Percentiles rank a stretch among this genome's conserved stretches.
Evolutionary conservation across 2,797 vertebrate genomes (phyloP).

Genomic region (Hypotaenidia philippensis): DNA sequence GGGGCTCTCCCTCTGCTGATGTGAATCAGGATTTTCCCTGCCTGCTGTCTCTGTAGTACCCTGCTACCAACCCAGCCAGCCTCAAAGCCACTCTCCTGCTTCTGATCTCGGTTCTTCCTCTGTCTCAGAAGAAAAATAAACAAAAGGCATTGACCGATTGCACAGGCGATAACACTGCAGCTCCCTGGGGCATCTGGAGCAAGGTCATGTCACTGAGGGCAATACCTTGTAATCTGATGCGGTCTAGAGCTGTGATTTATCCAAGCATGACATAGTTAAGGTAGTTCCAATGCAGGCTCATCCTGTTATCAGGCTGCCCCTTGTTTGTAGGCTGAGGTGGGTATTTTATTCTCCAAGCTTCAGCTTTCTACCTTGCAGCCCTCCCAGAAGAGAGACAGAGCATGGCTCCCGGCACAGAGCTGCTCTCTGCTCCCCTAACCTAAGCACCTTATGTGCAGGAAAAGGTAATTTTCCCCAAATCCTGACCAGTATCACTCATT

Average conservation of each 20-base stretch:
- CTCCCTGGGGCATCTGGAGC: neutral
- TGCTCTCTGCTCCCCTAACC: neutral
- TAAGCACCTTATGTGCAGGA: neutral
- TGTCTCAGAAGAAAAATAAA: neutral
- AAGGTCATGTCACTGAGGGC: neutral
- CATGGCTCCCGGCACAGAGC: neutral
- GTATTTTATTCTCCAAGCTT: neutral
- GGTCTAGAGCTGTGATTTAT: neutral
- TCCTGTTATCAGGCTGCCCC: neutral
- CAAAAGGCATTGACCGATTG: neutral
- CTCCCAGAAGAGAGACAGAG: neutral
- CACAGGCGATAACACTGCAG: neutral
- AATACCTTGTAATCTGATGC: neutral
- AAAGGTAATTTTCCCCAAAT: neutral
- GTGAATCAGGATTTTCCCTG: neutral
- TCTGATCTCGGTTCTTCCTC: neutral
- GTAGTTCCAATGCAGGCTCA: neutral
- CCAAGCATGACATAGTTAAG: neutral
- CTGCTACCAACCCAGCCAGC: neutral
- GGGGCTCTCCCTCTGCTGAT: neutral
- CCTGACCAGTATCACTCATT: neutral
- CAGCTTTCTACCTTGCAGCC: neutral
- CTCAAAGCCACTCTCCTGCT: neutral
- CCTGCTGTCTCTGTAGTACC: rapidly evolving
- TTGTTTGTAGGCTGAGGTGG: neutral